These are phyloP conservation scores for Danio aesculapii DNA, from an alignment of 2,797 vertebrate species.

Conservation along the genomic window DNA sequence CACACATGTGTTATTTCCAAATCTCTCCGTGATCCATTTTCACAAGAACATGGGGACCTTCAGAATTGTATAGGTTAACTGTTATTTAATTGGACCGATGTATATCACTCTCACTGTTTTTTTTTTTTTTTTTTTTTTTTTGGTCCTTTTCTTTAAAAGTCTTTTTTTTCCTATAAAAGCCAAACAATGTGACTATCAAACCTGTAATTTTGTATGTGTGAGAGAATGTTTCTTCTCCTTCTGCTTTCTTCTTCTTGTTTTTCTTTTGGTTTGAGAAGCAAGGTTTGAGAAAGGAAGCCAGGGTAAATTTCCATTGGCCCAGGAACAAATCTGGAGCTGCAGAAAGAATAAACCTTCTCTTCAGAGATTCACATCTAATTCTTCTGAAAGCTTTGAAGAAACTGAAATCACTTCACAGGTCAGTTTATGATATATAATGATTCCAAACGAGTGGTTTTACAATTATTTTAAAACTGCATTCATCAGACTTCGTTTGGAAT, in stretches of 20 bases:
- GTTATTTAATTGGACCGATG: constrained; percentile 1
- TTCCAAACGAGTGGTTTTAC: not conserved
- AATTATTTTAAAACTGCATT: not conserved
- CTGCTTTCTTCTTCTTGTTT: not conserved
- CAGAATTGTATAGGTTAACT: constrained; percentile 8
- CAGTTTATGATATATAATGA: constrained; percentile 1
- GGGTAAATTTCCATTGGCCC: constrained; percentile 55
- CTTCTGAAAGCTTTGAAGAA: constrained; percentile 7
- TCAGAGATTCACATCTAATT: constrained; percentile 24
- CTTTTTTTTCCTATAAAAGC: not conserved
- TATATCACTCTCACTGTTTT: not conserved
- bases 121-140: no score
- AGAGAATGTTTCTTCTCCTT: no score
- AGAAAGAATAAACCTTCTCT: not conserved
- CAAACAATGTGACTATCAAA: not conserved
- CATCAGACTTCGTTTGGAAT: constrained; percentile 7
- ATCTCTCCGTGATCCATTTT: constrained; percentile 7
- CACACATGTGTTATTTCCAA: constrained; percentile 19
- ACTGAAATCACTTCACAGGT: not conserved
- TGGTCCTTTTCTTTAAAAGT: no score
- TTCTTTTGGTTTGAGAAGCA: not conserved
- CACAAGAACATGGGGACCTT: constrained; percentile 15
- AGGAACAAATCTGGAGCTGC: constrained; percentile 16
- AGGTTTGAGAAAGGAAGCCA: constrained; percentile 23
- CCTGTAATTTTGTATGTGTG: not conserved